Evolutionary conservation across 2,888 invertebrate genomes (phyloP), one percentile per base, ranked within the genome.

Genomic region (Agriopis aurantiaria): DNA sequence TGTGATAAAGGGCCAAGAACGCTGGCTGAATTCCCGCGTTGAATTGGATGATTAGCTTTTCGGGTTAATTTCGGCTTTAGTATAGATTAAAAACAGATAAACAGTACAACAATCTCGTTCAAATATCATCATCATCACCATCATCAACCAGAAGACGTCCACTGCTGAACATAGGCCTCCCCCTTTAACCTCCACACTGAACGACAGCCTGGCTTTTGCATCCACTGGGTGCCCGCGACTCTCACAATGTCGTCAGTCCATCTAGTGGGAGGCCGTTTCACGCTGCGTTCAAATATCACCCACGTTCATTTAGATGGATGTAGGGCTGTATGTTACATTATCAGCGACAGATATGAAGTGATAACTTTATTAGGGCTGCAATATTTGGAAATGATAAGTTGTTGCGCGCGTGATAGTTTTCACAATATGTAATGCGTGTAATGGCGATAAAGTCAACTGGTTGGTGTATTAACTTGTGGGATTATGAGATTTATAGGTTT

Each of bases 361-460:
- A 72, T 73, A 71, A 65, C 58, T 62, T 33, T 60, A 45, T 60
- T 67, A 41, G 59, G 8, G 49, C 12, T 67, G 55, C 51, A 23
- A 56, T 67, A 70, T 71, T 61, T 23, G 57, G 17, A 23, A 43
- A 53, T 23, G 63, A 64, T 68, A 58, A 49, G 8, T 43, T 33
- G 58, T 58, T 8, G 40, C 41, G 53, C 10, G 52, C 78, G 79
- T 73, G 80, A 74, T 69, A 79, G 75, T 75, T 70, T 68, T 75
- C n/a, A 40, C 51, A 62, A 62, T 46, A 43, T 12, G 6, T 11
- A 41, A 41, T 43, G 14, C 46, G 33, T 45, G 53, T 45, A 61
- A 43, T 53, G 5, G 14, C 45, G 62, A 62, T 53, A 33, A 40
- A 60, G 40, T 41, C 14, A 8, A n/a, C 33, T 48, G 41, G n/a